phyloP scores from a whole-genome alignment of 2,113 vertebrate genomes.

The Myotis lucifugus region DNA sequence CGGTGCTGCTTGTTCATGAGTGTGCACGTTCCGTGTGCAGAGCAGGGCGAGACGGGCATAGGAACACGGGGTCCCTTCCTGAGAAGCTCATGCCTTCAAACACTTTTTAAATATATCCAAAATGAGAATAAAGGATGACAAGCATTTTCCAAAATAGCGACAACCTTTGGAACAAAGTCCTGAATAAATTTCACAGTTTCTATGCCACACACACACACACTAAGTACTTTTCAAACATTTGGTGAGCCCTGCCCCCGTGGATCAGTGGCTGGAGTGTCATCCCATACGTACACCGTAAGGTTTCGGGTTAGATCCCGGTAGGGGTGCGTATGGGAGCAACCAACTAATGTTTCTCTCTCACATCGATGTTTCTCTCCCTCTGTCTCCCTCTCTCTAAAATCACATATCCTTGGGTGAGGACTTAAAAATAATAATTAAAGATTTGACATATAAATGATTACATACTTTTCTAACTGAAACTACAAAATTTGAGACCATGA shows the following conservation, averaged over 20 bases:
- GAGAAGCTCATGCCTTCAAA: not conserved
- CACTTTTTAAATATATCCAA: not conserved
- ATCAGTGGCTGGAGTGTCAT: not conserved
- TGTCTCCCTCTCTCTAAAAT: not conserved
- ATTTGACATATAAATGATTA: not conserved
- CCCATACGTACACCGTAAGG: not conserved
- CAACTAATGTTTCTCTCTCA: not conserved
- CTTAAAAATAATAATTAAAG: not conserved
- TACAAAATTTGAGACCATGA: not conserved
- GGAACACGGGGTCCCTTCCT: not conserved
- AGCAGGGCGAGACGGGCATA: not conserved
- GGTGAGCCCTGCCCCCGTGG: no score
- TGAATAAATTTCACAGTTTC: not conserved
- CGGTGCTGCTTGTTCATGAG: not conserved
- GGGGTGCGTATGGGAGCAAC: not conserved
- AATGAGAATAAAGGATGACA: not conserved
- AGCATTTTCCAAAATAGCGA: not conserved
- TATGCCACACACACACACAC: not conserved
- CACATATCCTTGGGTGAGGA: not conserved
- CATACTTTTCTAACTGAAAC: not conserved
- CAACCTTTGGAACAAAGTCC: not conserved
- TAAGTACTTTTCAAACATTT: not conserved
- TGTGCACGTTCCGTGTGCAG: accelerated
- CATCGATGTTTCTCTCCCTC: not conserved
- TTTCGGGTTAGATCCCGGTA: no score